Percentiles rank a stretch among this genome's conserved stretches.
Evolutionary conservation across 2,113 vertebrate genomes (phyloP).

Genomic region (Leptocoma aspasia): DNA sequence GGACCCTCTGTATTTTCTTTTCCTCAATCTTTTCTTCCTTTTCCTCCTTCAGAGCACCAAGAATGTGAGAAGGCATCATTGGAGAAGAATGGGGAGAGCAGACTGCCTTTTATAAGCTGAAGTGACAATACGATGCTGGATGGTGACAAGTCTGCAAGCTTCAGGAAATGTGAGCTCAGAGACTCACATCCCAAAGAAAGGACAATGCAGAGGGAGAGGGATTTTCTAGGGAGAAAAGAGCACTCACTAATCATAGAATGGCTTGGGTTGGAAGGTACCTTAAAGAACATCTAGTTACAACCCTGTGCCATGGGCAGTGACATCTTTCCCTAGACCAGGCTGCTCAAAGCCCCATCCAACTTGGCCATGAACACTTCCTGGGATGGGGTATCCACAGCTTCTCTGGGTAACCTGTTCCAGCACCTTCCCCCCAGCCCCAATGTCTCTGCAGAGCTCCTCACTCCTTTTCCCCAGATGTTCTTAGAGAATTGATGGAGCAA

Average conservation of each 20-base stretch:
- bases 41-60: not conserved
- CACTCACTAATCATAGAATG: not conserved
- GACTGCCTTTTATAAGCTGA: not conserved
- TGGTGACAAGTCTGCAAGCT: not conserved
- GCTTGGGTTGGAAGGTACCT: not conserved
- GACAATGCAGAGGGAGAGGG: not conserved
- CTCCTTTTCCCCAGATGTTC: not conserved
- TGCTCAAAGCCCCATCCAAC: not conserved
- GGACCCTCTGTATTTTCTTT: not conserved
- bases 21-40: not conserved
- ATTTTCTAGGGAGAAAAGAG: not conserved
- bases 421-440: not conserved
- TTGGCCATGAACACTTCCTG: not conserved
- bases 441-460: not conserved
- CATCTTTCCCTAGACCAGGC: too few species aligned
- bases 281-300: not conserved
- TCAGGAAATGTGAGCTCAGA: not conserved
- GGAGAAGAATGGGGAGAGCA: not conserved
- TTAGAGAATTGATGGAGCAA: not conserved
- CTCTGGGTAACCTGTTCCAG: not conserved
- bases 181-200: not conserved
- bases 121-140: not conserved
- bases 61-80: not conserved
- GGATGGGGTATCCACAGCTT: not conserved
- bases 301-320: accelerated